Base-by-base conservation (phyloP, 2,888 invertebrate species). In the Sphaerophoria taeniata region DNA sequence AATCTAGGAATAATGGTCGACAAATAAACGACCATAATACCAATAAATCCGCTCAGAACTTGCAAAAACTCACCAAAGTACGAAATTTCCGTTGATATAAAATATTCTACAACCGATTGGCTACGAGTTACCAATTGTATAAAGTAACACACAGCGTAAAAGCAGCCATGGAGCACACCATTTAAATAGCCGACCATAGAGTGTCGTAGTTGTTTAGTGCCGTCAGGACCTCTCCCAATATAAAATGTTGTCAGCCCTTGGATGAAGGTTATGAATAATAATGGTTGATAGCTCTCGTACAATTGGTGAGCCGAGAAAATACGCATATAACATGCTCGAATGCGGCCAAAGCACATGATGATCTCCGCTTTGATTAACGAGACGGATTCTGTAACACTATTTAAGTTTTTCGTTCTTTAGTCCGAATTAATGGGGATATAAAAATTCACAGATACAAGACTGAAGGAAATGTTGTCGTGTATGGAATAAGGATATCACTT, bases 51-150 rank as follows among this genome's bases (percentile, higher is more conserved):
- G 61, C 89, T 90, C 0, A 90, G 76, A 12, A 91, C 89, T 87
- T 92, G 91, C 87, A 92, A 79, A 51, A 90, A 88, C 63, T 92
- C 92, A 4, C 91, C 92, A 58, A 92, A 88, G 33, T 89, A 88
- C 2, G 91, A 90, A 33, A 92, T 89, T 7, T 89, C 89, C 7
- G 91, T 90, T 11, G 90, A 90, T 65, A 91, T 91, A 60, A 92
- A 91, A 75, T 92, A 91, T 7, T 91, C 91, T 36, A 91, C 90
- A 3, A 92, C 89, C 0, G 92, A 90, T 80, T 92, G 91, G 72
- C 89, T 90, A 69, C 89, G 87, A 72, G 91, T 90, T 4, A 83
- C 36, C n/a, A 92, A 80, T 3, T 91, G 90, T 0, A 90, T 4
- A 3, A 88, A 67, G 69, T 91, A 92, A 82, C 90, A 91, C 4